phyloP scores from a whole-genome alignment of 1,140 invertebrate species.

The Conus betulinus region DNA sequence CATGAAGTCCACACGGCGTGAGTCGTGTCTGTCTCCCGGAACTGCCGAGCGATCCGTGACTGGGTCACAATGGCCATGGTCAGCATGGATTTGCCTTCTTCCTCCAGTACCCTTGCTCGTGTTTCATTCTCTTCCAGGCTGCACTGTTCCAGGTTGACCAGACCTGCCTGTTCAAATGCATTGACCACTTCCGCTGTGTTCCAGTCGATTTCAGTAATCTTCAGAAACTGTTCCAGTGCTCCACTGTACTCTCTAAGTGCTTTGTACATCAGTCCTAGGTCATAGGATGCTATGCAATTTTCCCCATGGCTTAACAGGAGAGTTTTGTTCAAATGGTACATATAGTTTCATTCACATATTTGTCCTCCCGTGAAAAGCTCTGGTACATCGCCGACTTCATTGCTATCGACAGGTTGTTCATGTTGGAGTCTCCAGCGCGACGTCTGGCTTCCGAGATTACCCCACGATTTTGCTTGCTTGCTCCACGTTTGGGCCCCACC shows the following conservation, averaged over 20 bases:
- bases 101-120: not conserved
- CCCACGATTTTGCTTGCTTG: not conserved
- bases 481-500: not conserved
- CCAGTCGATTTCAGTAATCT: not conserved
- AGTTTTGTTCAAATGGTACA: not conserved
- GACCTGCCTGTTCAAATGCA: not conserved
- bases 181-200: not conserved
- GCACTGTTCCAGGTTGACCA: not conserved
- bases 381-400: not conserved
- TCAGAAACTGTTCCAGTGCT: not conserved
- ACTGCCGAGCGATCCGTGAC: not conserved
- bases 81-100: not conserved
- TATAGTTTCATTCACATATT: not conserved
- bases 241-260: not conserved
- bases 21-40: not conserved
- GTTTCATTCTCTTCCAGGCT: not conserved
- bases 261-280: conserved; percentile 3
- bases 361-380: not conserved
- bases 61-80: conserved; percentile 9
- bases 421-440: not conserved
- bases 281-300: not conserved
- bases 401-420: not conserved
- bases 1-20: not conserved
- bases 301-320: not conserved
- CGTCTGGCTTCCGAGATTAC: not conserved